These are phyloP conservation scores for Hydrocynus forskahlii DNA, from an alignment of 2,797 vertebrate genomes.

Conservation along the genomic window DNA sequence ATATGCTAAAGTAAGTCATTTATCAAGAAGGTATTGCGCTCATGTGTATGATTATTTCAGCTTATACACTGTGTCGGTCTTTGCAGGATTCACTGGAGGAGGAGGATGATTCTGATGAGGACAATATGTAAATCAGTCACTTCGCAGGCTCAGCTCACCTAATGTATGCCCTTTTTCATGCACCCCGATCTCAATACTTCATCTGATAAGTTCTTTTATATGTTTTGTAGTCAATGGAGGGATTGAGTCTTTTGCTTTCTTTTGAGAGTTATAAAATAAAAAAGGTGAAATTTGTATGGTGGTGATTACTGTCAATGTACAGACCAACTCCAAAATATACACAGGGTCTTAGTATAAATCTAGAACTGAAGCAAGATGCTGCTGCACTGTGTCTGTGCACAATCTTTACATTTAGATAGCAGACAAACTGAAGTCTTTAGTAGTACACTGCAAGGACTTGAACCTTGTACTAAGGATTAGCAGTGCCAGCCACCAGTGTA, in stretches of 20 bases:
- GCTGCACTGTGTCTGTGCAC: not conserved
- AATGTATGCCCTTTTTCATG: conserved; percentile 32
- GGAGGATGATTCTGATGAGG: conserved; percentile 98
- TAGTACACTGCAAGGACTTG: conserved; percentile 59
- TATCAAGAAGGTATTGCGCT: not conserved
- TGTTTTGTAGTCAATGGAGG: conserved; percentile 68
- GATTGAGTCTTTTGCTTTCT: conserved; percentile 48
- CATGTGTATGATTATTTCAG: not conserved
- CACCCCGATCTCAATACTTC: conserved; percentile 6
- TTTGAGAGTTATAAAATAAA: conserved; percentile 52
- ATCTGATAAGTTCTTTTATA: conserved; percentile 63
- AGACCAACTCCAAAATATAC: not conserved
- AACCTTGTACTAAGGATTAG: conserved; percentile 58
- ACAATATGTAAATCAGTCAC: conserved; percentile 88
- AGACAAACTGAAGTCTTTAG: conserved; percentile 44
- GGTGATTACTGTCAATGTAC: not conserved
- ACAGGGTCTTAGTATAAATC: not conserved
- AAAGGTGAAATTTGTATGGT: conserved; percentile 10
- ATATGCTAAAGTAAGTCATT: conserved; percentile 90
- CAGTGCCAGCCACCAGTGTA: conserved; percentile 57
- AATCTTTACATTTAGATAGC: conserved; percentile 17
- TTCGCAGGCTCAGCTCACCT: conserved; percentile 7
- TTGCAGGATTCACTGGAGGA: conserved; percentile 95
- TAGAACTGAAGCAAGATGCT: not conserved
- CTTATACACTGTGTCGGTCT: conserved; percentile 6